These are phyloP conservation scores for Podarcis lilfordi DNA, from an alignment of 2,797 vertebrate species.

Conservation along the genomic window DNA sequence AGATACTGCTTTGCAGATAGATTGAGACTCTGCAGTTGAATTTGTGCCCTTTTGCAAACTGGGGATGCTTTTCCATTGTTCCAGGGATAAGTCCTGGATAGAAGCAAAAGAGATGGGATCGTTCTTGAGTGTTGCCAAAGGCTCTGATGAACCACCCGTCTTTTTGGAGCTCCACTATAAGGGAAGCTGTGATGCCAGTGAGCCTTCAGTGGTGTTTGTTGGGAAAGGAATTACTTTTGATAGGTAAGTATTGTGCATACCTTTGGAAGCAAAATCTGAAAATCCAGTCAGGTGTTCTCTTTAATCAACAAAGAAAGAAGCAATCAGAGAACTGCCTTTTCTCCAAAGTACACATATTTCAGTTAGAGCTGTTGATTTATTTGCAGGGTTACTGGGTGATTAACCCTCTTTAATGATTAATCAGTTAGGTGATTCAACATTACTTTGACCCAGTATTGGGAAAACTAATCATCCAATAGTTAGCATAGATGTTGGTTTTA, in stretches of 20 bases:
- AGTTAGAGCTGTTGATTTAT: background rate
- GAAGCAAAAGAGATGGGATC: constrained; percentile 92
- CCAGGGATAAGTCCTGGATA: constrained; percentile 89
- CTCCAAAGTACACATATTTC: background rate
- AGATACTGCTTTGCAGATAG: background rate
- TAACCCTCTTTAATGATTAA: background rate
- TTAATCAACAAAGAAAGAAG: background rate
- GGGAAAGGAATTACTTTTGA: constrained; percentile 98
- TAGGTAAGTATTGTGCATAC: constrained; percentile 80
- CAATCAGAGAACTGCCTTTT: background rate
- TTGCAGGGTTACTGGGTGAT: background rate
- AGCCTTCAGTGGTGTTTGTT: constrained; percentile 88
- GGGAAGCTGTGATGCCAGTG: constrained; percentile 78
- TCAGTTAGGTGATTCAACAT: background rate
- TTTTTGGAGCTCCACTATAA: constrained; percentile 95
- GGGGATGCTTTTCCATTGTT: background rate
- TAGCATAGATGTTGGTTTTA: no score
- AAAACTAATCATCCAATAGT: background rate
- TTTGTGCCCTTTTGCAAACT: background rate
- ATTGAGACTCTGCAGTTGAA: background rate
- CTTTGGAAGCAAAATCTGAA: background rate
- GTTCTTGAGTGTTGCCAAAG: constrained; percentile 94
- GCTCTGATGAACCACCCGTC: constrained; percentile 92
- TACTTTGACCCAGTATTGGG: background rate
- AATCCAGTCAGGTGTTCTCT: background rate